These are phyloP conservation scores for Magallana ariakensis DNA, from an alignment of 1,140 invertebrate genomes.

Conservation along the genomic window DNA sequence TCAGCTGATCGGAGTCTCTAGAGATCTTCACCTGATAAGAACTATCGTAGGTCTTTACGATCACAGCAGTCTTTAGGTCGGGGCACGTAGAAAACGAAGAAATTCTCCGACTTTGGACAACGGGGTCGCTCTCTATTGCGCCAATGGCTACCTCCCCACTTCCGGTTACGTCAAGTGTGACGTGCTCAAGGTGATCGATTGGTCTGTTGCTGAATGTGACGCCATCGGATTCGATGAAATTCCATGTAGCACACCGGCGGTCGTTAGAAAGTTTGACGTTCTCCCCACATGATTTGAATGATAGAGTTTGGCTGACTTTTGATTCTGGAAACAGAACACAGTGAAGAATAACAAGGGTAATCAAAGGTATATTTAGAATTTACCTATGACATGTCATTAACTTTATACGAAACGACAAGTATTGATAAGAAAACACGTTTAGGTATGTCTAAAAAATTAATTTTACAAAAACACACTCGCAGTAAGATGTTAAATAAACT, in stretches of 20 bases:
- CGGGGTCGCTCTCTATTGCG: conserved; percentile 1
- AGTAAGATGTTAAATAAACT: too few species aligned
- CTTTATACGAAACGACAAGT: too few species aligned
- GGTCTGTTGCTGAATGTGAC: conserved; percentile 16
- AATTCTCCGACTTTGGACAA: background rate
- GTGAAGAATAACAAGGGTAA: too few species aligned
- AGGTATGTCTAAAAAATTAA: too few species aligned
- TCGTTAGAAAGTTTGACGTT: conserved; percentile 10
- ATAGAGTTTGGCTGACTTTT: background rate
- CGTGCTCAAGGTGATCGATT: background rate
- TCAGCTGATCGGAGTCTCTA: background rate
- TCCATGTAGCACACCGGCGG: background rate
- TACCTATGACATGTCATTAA: too few species aligned
- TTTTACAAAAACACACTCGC: too few species aligned
- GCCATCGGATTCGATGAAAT: background rate
- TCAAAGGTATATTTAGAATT: too few species aligned
- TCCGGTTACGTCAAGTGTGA: background rate
- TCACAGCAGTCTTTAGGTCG: conserved; percentile 11
- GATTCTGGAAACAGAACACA: background rate
- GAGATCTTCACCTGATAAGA: background rate
- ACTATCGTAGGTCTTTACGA: background rate
- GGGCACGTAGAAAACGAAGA: conserved; percentile 5
- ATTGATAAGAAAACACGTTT: too few species aligned
- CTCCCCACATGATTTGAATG: conserved; percentile 1
- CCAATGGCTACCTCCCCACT: conserved; percentile 29